phyloP scores from a whole-genome alignment of 2,888 invertebrate species.

The Lasioglossum leucozonium region DNA sequence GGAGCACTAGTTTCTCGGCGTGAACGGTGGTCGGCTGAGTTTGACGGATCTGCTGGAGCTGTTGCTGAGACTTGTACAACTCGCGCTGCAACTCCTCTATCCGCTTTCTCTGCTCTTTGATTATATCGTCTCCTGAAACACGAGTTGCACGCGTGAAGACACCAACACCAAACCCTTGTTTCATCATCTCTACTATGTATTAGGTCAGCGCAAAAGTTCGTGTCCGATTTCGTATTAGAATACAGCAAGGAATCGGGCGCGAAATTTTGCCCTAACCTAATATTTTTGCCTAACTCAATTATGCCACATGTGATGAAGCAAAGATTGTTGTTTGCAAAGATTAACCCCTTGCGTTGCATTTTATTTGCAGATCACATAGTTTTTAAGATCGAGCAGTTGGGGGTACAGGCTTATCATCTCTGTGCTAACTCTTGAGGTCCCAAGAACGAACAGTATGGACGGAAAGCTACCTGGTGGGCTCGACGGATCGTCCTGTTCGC shows the following conservation, averaged over 20 bases:
- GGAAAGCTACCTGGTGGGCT: conserved; percentile 84
- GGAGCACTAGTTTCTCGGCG: conserved; percentile 86
- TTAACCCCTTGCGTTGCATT: too few relatives aligned
- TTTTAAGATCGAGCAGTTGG: too few relatives aligned
- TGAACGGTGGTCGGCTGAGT: conserved; percentile 87
- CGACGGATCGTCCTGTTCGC: conserved; percentile 85
- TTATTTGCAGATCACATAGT: too few relatives aligned
- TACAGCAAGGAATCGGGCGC: too few relatives aligned
- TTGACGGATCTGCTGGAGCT: conserved; percentile 89
- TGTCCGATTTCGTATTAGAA: not conserved
- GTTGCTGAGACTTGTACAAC: conserved; percentile 91
- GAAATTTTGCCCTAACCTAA: too few relatives aligned
- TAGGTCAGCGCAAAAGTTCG: not conserved
- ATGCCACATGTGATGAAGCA: not conserved
- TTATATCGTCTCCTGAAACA: conserved; percentile 89
- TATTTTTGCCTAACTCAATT: not conserved
- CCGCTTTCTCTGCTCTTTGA: conserved; percentile 93
- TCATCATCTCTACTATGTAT: not conserved
- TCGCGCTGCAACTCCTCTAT: conserved; percentile 95
- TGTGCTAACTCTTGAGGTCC: too few relatives aligned
- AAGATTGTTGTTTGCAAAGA: not conserved
- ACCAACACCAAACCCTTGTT: too few relatives aligned
- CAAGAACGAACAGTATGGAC: not conserved
- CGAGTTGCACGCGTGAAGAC: conserved; percentile 61
- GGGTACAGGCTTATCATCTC: too few relatives aligned